Conservation (phyloP, 2,797 vertebrate species). For the Melanotaenia trifasciata region DNA sequence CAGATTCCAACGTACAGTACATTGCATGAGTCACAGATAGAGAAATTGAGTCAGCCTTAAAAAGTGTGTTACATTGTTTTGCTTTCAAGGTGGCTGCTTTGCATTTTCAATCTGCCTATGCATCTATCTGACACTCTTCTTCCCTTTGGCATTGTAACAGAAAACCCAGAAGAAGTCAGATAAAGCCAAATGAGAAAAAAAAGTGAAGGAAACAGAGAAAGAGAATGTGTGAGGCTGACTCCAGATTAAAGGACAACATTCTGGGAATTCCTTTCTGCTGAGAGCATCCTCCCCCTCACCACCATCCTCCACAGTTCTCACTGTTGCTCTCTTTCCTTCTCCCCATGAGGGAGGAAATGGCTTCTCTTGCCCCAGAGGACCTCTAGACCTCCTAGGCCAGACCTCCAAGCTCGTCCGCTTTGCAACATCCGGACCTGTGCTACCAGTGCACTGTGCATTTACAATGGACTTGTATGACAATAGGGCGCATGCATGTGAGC, state of each 20-base stretch:
- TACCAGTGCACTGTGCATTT: slow-evolving; percentile 30
- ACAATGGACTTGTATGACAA: slow-evolving; percentile 36
- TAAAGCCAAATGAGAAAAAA: slow-evolving; percentile 42
- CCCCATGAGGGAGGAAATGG: slow-evolving; percentile 70
- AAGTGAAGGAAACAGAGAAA: slow-evolving; percentile 69
- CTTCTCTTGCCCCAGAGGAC: slow-evolving; percentile 70
- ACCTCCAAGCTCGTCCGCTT: slow-evolving; percentile 67
- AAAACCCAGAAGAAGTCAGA: slow-evolving; percentile 64
- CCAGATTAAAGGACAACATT: slow-evolving; percentile 95
- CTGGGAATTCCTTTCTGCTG: slow-evolving; percentile 92
- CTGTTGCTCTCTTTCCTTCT: slow-evolving; percentile 56
- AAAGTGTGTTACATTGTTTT: slow-evolving; percentile 19
- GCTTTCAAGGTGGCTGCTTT: slow-evolving; percentile 46
- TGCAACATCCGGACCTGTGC: slow-evolving; percentile 60
- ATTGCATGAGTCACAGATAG: slow-evolving; percentile 31
- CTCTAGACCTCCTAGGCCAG: slow-evolving; percentile 66
- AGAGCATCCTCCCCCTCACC: slow-evolving; percentile 80
- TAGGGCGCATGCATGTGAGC: slow-evolving; percentile 44
- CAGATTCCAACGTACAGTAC: slow-evolving; percentile 25
- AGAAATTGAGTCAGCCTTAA: slow-evolving; percentile 35
- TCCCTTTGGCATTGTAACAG: slow-evolving; percentile 57
- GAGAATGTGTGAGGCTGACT: slow-evolving; percentile 85
- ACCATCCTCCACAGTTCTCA: slow-evolving; percentile 55
- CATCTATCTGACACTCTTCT: slow-evolving; percentile 36
- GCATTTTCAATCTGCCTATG: slow-evolving; percentile 45